Base-by-base conservation (phyloP, 2,888 invertebrate genomes). In the Trichopria drosophilae region DNA sequence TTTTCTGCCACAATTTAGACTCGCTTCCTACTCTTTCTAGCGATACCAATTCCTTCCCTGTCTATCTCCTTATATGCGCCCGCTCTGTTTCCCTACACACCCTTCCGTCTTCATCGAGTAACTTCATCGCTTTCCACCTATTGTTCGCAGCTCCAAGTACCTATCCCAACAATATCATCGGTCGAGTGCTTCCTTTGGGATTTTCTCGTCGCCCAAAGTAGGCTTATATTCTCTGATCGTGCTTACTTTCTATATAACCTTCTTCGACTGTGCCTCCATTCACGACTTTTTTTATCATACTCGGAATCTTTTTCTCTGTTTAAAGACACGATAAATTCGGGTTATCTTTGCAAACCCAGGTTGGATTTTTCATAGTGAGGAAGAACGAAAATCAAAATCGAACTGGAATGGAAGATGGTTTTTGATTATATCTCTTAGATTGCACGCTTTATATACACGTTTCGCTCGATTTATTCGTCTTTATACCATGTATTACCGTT, bases 141-240 rank as follows among this genome's bases (percentile, higher is more conserved):
- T 64, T 63, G 64, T 61, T 55, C 60, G 46, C 58, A 55, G 47
- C 44, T 56, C 62, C 60, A 57, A 65, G 66, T 64, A 60, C 66
- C 69, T 63, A 66, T 63, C 66, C 67, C 66, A 67, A 65, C 66
- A 65, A 68, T 68, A 71, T 69, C 64, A 65, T 58, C 59, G 66
- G 65, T 69, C 69, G 65, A 71, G 71, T 68, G 65, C 60, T 63
- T 68, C 68, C 69, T 72, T 68, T 65, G 67, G 65, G 65, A 65
- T 67, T 68, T 68, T 66, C 65, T n/a, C n/a, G n/a, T n/a, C 63
- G 63, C 58, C 63, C 60, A 62, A 55, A 52, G 49, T 44, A 28
- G 57, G 32, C 43, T 29, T 24, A 32, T 22, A n/a, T 32, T 34
- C 42, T 35, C 26, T 31, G 32, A 20, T 24, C 24, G 32, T 19